Evolutionary conservation across 2,113 vertebrate genomes (phyloP).

Genomic region (Cynopterus brachyotis): DNA sequence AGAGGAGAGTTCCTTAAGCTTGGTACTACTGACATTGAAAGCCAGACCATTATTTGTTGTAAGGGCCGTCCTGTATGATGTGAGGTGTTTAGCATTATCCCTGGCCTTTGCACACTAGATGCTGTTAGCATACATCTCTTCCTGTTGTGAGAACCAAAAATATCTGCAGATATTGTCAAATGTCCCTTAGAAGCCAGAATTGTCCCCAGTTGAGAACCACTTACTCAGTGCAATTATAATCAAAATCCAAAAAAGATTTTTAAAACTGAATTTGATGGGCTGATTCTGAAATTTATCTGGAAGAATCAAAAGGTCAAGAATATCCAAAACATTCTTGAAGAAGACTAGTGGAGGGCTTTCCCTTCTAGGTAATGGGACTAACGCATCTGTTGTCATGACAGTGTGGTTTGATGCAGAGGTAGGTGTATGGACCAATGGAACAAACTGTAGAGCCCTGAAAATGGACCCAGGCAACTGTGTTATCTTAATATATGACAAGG

Average conservation of each 20-base stretch:
- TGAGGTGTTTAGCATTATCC: neutral
- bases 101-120: neutral
- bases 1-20: neutral
- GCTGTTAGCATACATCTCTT: neutral
- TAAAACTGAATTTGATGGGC: neutral
- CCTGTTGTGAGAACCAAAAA: conserved; percentile 8
- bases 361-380: neutral
- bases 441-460: neutral
- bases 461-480: neutral
- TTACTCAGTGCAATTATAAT: conserved; percentile 34
- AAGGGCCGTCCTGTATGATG: neutral
- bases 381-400: neutral
- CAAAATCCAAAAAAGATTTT: conserved; percentile 14
- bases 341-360: neutral
- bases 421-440: neutral
- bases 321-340: neutral
- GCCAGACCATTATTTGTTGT: neutral
- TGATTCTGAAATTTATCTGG: neutral
- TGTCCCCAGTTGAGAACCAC: neutral
- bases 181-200: neutral
- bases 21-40: neutral
- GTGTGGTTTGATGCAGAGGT: neutral
- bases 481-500: neutral
- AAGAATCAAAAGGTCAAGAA: conserved; percentile 28
- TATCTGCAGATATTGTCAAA: neutral